A percentile compares a stretch with the other conserved stretches of the same genome.
phyloP scores from a whole-genome alignment of 2,888 invertebrate genomes.

The Orthonevra nobilis region DNA sequence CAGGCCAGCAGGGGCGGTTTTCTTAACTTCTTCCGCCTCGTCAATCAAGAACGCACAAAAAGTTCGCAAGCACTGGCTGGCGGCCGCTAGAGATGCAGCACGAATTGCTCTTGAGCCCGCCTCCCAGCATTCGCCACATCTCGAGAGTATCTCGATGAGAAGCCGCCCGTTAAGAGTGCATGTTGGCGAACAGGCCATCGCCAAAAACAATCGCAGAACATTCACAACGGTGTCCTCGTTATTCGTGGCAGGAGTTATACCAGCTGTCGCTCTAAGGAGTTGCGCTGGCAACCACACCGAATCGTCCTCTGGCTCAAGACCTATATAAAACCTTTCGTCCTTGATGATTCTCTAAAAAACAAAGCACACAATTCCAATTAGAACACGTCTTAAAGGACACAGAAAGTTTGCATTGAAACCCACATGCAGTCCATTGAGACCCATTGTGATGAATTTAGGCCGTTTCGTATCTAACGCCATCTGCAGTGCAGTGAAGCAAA shows the following conservation, averaged over 20 bases:
- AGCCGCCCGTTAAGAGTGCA: conserved; percentile 94
- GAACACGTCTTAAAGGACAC: conserved; percentile 1
- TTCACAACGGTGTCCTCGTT: conserved; percentile 92
- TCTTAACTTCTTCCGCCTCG: conserved; percentile 82
- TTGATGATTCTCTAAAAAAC: conserved; percentile 89
- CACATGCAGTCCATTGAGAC: conserved; percentile 94
- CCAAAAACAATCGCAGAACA: conserved; percentile 87
- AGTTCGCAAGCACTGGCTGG: conserved; percentile 92
- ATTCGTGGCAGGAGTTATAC: conserved; percentile 82
- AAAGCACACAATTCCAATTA: background rate
- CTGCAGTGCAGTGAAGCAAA: conserved; percentile 92
- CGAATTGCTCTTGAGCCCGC: conserved; percentile 89
- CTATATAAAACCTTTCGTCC: conserved; percentile 94
- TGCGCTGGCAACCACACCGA: conserved; percentile 96
- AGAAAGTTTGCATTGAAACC: conserved; percentile 78
- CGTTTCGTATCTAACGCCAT: conserved; percentile 93
- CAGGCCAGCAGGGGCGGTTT: conserved; percentile 82
- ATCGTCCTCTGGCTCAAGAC: conserved; percentile 94
- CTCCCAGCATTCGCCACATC: conserved; percentile 91
- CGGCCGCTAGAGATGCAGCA: conserved; percentile 93
- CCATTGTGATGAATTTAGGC: conserved; percentile 90
- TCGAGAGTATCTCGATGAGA: conserved; percentile 91
- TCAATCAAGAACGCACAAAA: conserved; percentile 89
- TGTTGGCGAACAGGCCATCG: conserved; percentile 92
- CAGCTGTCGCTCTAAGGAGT: conserved; percentile 90